Evolutionary conservation across 2,797 vertebrate genomes (phyloP).

Genomic region (Diplodus sargus): DNA sequence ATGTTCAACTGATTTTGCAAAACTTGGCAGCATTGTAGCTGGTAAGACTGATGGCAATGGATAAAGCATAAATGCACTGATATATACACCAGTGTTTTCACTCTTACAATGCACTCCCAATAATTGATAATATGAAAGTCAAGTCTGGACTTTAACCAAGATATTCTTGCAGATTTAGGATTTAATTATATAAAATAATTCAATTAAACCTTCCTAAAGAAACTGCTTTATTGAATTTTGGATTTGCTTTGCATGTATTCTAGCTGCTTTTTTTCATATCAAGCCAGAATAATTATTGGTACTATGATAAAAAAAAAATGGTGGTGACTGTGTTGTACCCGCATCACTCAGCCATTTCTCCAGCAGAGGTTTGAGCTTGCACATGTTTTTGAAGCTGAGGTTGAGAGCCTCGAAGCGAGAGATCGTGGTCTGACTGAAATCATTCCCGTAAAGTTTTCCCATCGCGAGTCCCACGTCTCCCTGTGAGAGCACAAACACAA

Average conservation of each 20-base stretch:
- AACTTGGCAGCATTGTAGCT: too few relatives aligned
- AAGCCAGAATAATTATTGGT: not conserved
- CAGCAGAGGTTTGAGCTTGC: slow-evolving; percentile 97
- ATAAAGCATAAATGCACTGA: too few relatives aligned
- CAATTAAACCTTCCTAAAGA: too few relatives aligned
- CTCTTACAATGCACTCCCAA: too few relatives aligned
- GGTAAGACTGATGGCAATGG: too few relatives aligned
- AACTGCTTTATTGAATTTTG: too few relatives aligned
- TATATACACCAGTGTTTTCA: too few relatives aligned
- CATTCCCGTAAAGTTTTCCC: slow-evolving; percentile 98
- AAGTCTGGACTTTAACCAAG: too few relatives aligned
- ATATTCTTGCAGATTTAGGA: too few relatives aligned
- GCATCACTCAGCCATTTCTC: slow-evolving; percentile 99
- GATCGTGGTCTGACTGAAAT: slow-evolving; percentile 99
- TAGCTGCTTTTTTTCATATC: not conserved
- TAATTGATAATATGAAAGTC: too few relatives aligned
- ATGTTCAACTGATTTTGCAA: too few relatives aligned
- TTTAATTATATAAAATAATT: too few relatives aligned
- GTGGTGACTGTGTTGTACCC: slow-evolving; percentile 80
- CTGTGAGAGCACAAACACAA: slow-evolving; percentile 72
- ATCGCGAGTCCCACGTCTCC: slow-evolving; percentile 97
- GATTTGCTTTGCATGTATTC: not conserved
- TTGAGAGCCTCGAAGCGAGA: slow-evolving; percentile 98
- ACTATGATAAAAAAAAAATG: not conserved
- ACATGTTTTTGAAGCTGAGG: slow-evolving; percentile 99